phyloP scores from a whole-genome alignment of 1,140 invertebrate species.

The Stegodyphus dumicola region DNA sequence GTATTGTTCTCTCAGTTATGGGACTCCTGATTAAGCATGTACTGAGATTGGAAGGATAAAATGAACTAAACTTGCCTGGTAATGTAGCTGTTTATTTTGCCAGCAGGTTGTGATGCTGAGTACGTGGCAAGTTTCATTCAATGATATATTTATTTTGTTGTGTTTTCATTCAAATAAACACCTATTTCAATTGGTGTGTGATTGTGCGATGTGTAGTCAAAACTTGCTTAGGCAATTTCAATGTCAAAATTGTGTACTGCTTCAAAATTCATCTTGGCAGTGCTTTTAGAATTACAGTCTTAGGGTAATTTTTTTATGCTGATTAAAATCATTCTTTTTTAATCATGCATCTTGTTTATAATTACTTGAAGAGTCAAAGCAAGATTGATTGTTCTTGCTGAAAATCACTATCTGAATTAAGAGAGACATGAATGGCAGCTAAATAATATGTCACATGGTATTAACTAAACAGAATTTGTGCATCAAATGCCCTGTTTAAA shows the following conservation, averaged over 20 bases:
- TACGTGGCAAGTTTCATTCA: slow-evolving; percentile 21
- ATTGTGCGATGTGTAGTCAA: slow-evolving; percentile 1
- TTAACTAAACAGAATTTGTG: too few relatives aligned
- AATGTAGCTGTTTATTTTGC: neutral
- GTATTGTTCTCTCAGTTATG: slow-evolving; percentile 10
- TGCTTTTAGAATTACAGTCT: too few relatives aligned
- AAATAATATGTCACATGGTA: too few relatives aligned
- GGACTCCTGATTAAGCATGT: too few relatives aligned
- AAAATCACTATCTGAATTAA: too few relatives aligned
- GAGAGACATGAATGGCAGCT: too few relatives aligned
- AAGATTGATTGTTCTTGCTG: too few relatives aligned
- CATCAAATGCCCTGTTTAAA: too few relatives aligned
- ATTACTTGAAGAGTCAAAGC: too few relatives aligned
- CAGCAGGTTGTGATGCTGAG: slow-evolving; percentile 14
- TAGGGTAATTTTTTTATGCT: too few relatives aligned
- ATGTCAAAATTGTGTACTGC: neutral
- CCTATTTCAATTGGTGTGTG: neutral
- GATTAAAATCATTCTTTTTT: too few relatives aligned
- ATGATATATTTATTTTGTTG: slow-evolving; percentile 48
- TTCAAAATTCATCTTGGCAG: neutral
- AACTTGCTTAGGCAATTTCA: neutral
- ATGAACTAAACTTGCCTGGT: neutral
- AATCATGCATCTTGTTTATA: too few relatives aligned
- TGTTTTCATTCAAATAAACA: slow-evolving; percentile 3
- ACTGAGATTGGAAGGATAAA: neutral